phyloP scores from a whole-genome alignment of 2,113 vertebrate genomes.

The Chrysochloris asiatica region DNA sequence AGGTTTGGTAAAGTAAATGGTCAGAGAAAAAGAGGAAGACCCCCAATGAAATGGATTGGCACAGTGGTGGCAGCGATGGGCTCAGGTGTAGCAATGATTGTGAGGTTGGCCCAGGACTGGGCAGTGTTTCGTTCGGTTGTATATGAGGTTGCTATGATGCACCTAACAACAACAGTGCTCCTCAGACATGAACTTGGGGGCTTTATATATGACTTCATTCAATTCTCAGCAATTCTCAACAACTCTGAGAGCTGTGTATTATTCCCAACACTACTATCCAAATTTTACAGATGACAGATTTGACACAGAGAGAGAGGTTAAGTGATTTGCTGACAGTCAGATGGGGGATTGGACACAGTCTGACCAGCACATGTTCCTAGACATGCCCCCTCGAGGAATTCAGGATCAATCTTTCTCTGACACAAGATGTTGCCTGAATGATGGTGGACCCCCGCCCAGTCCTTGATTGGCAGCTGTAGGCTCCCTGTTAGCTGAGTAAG shows the following conservation, averaged over 20 bases:
- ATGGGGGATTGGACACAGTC: neutral
- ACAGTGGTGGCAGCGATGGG: too few species aligned
- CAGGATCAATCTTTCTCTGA: neutral
- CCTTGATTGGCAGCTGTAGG: too few species aligned
- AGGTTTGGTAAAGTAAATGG: too few species aligned
- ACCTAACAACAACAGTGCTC: too few species aligned
- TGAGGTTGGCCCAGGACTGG: too few species aligned
- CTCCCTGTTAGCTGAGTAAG: neutral
- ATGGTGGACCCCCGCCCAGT: fast-evolving
- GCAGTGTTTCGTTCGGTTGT: too few species aligned
- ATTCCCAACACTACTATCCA: neutral
- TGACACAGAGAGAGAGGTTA: neutral
- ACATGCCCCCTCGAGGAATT: neutral
- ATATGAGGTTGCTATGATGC: too few species aligned
- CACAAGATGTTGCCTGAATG: neutral
- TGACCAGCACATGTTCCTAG: neutral
- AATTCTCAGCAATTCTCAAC: neutral
- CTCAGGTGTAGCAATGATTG: too few species aligned
- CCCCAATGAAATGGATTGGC: too few species aligned
- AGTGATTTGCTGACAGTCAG: neutral
- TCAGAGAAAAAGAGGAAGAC: too few species aligned
- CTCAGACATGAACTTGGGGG: neutral
- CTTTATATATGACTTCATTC: neutral
- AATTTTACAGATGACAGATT: neutral
- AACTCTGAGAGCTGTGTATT: neutral